These are phyloP conservation scores for Scalopus aquaticus DNA, from an alignment of 2,113 vertebrate species.

Conservation along the genomic window DNA sequence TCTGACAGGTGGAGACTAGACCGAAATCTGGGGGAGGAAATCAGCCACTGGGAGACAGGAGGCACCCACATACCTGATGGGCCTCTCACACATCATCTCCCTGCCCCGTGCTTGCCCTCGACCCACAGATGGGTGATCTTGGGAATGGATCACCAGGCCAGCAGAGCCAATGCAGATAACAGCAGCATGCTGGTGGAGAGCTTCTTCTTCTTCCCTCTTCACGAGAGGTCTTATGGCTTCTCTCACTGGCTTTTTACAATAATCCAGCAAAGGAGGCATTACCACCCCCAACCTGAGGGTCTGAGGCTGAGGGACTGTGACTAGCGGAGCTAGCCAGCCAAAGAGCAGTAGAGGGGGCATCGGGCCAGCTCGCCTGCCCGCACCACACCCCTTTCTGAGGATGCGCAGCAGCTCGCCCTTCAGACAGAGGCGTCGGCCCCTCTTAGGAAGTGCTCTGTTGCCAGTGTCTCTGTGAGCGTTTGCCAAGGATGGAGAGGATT, in stretches of 20 bases:
- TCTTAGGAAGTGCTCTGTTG: not conserved
- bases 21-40: not conserved
- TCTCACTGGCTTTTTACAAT: not conserved
- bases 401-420: not conserved
- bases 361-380: not conserved
- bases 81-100: not conserved
- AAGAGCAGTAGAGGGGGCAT: no score
- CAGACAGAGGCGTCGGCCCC: not conserved
- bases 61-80: not conserved
- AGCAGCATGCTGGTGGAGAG: not conserved
- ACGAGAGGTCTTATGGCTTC: not conserved
- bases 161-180: not conserved
- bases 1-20: conserved; percentile 39
- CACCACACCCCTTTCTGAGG: fast-evolving
- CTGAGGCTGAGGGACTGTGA: not conserved
- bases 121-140: not conserved
- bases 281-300: not conserved
- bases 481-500: not conserved
- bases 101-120: not conserved
- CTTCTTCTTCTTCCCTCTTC: not conserved
- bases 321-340: not conserved
- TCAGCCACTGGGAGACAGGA: not conserved
- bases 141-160: not conserved
- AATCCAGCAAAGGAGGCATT: not conserved
- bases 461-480: not conserved